Evolutionary conservation across 1,140 invertebrate species (phyloP), one percentile per base, ranked within the genome.

Genomic region (Heliconius eleuchia): DNA sequence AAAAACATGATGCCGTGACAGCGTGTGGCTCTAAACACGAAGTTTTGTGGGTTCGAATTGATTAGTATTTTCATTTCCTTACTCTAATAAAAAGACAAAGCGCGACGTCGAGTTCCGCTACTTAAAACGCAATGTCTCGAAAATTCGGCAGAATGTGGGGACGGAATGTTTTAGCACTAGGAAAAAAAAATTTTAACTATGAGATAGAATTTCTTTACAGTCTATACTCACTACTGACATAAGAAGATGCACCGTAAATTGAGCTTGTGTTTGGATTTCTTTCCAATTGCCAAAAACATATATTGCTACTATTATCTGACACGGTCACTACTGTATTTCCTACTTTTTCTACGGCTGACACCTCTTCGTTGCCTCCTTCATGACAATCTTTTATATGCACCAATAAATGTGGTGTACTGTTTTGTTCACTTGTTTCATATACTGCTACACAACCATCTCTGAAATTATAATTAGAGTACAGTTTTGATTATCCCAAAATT

Each of bases 401-500:
- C 11, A 91, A 39, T 37, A 91, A 77, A 27, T 57, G 42, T 55
- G 92, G 92, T 71, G 77, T 84, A 34, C 77, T 74, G 46, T 57
- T 78, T 73, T 81, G 73, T 52, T 87, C 77, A 19, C 87, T 74
- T 8, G 82, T 50, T 81, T 82, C 74, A 78, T 88, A 92, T 19
- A 90, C 78, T 75, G 86, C 74, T 19, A 83, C 74, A 81, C 86
- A 86, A 1, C 91, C 92, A 88, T 94, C 91, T 82, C 92, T 94
- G 71, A 52, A 89, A 88, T 52, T 23, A n/a, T n/a, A 72, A 72
- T 42, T 7, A 52, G 18, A 6, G 18, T 52, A 52, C 18, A 52
- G 50, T 2, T 19, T 6, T 0, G 1, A 52, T 52, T 52, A 52
- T 52, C 2, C 0, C 5, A 52, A 19, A 1, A 52, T 6, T 19